Conservation (phyloP, 2,113 vertebrate genomes). For the Dasyprocta punctata region DNA sequence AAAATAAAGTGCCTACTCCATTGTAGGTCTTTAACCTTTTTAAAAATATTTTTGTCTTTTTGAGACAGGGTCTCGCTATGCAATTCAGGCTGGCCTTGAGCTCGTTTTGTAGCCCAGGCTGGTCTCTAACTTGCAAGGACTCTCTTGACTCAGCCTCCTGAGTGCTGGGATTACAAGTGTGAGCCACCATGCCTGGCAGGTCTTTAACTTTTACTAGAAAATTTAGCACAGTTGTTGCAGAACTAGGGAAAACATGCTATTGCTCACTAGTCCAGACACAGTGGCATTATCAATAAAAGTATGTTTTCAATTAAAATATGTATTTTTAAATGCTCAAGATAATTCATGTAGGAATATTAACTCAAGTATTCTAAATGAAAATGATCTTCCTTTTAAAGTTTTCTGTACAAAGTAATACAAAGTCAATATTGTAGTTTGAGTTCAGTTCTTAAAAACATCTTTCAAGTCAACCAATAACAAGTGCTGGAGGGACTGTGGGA, state of each 20-base stretch:
- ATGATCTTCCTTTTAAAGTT: neutral
- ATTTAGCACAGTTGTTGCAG: neutral
- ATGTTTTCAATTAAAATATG: slow-evolving; percentile 5
- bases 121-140: no score
- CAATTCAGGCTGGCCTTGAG: no score
- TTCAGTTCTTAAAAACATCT: neutral
- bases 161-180: no score
- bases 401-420: neutral
- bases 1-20: neutral
- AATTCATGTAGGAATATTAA: slow-evolving; percentile 44
- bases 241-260: neutral
- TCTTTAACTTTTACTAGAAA: slow-evolving; percentile 5
- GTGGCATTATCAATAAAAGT: neutral
- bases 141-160: no score
- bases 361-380: slow-evolving; percentile 8
- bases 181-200: no score
- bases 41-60: no score
- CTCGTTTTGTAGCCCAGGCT: no score
- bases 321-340: slow-evolving; percentile 23
- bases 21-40: neutral
- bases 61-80: no score
- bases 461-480: no score
- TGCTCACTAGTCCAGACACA: neutral
- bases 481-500: no score
- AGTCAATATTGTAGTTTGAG: neutral